Evolutionary conservation across 2,888 invertebrate genomes (phyloP).

Genomic region (Drosophila koepferae): DNA sequence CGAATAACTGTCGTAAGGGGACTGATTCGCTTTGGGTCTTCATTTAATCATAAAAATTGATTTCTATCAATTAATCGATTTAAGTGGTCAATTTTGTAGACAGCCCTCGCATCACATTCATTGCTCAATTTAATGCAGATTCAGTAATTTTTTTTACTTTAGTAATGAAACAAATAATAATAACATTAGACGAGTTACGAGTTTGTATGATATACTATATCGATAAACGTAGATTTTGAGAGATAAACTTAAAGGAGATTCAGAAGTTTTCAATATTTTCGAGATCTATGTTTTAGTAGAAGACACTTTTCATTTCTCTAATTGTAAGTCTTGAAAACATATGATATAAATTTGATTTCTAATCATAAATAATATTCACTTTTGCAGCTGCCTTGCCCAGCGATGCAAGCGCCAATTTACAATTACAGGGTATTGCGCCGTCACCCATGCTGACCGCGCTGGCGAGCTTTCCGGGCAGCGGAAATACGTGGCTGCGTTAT

Average conservation of each 20-base stretch:
- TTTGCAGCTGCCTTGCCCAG: constrained; percentile 67
- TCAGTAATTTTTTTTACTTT: not conserved
- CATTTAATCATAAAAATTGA: not conserved
- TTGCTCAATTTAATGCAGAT: not conserved
- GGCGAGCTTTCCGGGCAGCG: constrained; percentile 93
- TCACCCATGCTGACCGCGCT: constrained; percentile 86
- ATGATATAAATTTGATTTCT: not conserved
- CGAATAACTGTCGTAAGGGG: not conserved
- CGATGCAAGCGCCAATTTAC: constrained; percentile 53
- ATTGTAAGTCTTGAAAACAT: not conserved
- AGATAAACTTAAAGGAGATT: too few relatives aligned
- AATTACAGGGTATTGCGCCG: constrained; percentile 43
- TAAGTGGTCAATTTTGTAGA: not conserved
- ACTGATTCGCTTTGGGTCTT: too few relatives aligned
- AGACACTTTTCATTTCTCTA: not conserved
- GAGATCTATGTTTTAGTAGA: too few relatives aligned
- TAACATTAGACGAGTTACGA: not conserved
- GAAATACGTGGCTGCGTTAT: constrained; percentile 93
- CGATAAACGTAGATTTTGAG: not conserved
- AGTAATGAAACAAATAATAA: not conserved
- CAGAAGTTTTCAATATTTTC: too few relatives aligned
- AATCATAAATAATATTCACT: not conserved
- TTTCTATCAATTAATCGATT: not conserved
- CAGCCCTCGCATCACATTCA: not conserved
- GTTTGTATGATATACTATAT: not conserved